These are phyloP conservation scores for Diaphora mendica DNA, from an alignment of 2,888 invertebrate species.

Conservation along the genomic window DNA sequence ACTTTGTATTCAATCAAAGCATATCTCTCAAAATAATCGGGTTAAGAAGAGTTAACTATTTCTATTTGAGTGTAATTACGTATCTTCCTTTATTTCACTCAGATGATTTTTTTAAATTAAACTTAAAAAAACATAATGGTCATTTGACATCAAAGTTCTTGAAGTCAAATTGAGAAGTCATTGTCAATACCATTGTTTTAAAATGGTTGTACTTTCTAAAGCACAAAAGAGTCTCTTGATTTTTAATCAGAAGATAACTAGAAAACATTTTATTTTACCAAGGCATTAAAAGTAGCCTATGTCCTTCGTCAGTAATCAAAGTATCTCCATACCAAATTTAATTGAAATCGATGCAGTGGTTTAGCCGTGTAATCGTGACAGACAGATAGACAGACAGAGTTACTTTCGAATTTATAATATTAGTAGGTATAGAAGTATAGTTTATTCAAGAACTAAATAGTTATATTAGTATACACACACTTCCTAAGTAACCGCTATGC, in stretches of 20 bases:
- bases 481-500: not conserved
- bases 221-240: not conserved
- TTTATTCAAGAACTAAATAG: not conserved
- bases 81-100: not conserved
- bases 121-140: not conserved
- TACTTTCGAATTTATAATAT: no score
- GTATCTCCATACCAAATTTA: no score
- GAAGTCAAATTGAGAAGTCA: not conserved
- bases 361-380: no score
- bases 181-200: not conserved
- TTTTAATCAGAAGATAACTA: not conserved
- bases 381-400: no score
- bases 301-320: no score
- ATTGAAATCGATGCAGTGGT: no score
- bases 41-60: conserved; percentile 39
- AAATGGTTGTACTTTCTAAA: not conserved
- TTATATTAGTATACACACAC: not conserved
- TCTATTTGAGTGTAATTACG: conserved; percentile 36
- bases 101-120: no score
- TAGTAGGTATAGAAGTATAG: no score
- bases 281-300: no score
- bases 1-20: conserved; percentile 55
- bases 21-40: conserved; percentile 51
- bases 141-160: not conserved
- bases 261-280: not conserved